Conservation (phyloP, 2,888 invertebrate species). For the Drepana falcataria region DNA sequence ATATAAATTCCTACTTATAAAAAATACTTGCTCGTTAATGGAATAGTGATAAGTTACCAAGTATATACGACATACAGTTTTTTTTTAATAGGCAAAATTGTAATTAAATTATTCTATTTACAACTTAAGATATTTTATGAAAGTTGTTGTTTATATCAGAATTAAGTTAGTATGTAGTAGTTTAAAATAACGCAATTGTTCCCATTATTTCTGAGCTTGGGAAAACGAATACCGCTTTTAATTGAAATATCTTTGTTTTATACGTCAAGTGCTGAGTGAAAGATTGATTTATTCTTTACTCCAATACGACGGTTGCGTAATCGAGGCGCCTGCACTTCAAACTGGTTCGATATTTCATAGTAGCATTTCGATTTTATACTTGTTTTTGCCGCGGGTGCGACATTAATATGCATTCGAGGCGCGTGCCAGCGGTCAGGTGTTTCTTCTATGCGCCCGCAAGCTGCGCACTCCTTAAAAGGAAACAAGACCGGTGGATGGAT, state of each 20-base stretch:
- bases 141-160: no score
- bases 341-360: slow-evolving; percentile 60
- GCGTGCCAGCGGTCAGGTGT: slow-evolving; percentile 76
- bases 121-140: no score
- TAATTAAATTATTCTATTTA: no score
- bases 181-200: no score
- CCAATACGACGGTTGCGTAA: slow-evolving; percentile 52
- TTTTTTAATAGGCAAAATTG: no score
- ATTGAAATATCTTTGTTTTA: slow-evolving; percentile 36
- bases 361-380: slow-evolving; percentile 62
- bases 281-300: slow-evolving; percentile 44
- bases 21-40: neutral
- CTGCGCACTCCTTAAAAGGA: slow-evolving; percentile 72
- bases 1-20: neutral
- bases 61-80: no score
- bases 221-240: slow-evolving; percentile 15
- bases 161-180: no score
- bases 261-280: slow-evolving; percentile 21
- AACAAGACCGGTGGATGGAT: slow-evolving; percentile 70
- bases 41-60: neutral
- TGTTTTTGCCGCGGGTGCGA: slow-evolving; percentile 59
- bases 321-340: slow-evolving; percentile 56
- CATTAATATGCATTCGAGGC: slow-evolving; percentile 72
- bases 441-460: slow-evolving; percentile 71
- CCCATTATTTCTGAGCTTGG: no score